Evolutionary conservation across 2,113 vertebrate genomes (phyloP), one percentile per base, ranked within the genome.

Genomic region (Gymnogyps californianus): DNA sequence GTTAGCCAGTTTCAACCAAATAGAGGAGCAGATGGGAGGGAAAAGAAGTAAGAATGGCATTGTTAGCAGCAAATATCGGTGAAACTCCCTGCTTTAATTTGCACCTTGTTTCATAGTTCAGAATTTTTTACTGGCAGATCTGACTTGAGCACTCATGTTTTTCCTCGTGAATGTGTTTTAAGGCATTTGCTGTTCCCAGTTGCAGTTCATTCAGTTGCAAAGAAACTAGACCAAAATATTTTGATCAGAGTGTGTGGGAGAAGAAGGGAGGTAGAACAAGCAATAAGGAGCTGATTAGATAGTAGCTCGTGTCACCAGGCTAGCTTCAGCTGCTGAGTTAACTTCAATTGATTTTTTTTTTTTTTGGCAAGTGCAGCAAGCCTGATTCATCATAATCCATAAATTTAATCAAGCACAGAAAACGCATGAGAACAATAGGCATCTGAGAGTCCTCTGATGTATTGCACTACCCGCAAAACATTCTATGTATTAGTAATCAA

Each of bases 231-330:
- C 74, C 82, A 90, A 96, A 94, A 88, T 90, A 90, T 91, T 96
- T 94, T 96, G 66, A 90, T 88, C 21, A 46, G 52, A 75, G 17
- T 54, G 8, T 66, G 93, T 88, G 87, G 82, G 93, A 95, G 78
- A 85, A 95, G 78, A 85, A 94, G 49, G 62, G 92, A 90, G 71
- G 67, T 58, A 80, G 90, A 86, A 59, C 18, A 93, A 88, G 55
- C 92, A 92, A 8, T 28, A 66, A 89, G 82, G n/a, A 93, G 69
- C 95, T 92, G 93, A 89, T 97, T 81, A 95, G 90, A 91, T 86
- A 90, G 61, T 44, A 86, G 46, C 54, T 92, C 6, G 0, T 92
- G 71, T 49, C 28, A 69, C 54, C 58, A 80, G 62, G 62, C 46
- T 85, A 58, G 75, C 91, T 94, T 11, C 59, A 65, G 74, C 79